phyloP scores from a whole-genome alignment of 2,113 vertebrate genomes.

The Podarcis cretensis region DNA sequence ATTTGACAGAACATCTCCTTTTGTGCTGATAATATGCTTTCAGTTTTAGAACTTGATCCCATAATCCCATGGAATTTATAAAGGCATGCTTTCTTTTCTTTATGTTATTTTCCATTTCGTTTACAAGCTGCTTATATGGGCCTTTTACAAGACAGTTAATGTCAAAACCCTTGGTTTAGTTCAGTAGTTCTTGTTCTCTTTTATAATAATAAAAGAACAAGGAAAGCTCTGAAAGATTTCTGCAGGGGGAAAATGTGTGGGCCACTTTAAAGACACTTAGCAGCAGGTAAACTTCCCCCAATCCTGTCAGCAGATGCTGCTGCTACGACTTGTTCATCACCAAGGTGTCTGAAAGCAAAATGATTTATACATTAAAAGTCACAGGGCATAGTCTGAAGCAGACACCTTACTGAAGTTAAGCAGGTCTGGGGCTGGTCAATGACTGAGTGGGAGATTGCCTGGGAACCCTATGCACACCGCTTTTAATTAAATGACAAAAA shows the following conservation, averaged over 20 bases:
- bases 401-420: neutral
- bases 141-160: conserved; percentile 11
- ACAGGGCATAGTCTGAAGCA: neutral
- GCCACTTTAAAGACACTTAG: conserved; percentile 20
- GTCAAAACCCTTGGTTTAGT: conserved; percentile 5
- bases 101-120: conserved; percentile 16
- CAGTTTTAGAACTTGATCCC: conserved; percentile 20
- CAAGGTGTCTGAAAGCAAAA: conserved; percentile 19
- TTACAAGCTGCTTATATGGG: neutral
- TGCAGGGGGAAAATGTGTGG: neutral
- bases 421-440: neutral
- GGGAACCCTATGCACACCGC: neutral
- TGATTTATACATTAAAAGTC: neutral
- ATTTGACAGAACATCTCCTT: neutral
- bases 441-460: neutral
- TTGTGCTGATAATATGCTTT: conserved; percentile 23
- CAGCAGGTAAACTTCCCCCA: neutral
- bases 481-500: neutral
- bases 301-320: neutral
- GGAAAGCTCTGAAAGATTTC: neutral
- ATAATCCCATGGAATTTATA: neutral
- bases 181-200: conserved; percentile 27
- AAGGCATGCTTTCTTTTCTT: neutral
- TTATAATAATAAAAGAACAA: conserved; percentile 18
- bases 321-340: neutral